Evolutionary conservation across 2,888 invertebrate genomes (phyloP).

Genomic region (Poecilobothrus nobilitatus): DNA sequence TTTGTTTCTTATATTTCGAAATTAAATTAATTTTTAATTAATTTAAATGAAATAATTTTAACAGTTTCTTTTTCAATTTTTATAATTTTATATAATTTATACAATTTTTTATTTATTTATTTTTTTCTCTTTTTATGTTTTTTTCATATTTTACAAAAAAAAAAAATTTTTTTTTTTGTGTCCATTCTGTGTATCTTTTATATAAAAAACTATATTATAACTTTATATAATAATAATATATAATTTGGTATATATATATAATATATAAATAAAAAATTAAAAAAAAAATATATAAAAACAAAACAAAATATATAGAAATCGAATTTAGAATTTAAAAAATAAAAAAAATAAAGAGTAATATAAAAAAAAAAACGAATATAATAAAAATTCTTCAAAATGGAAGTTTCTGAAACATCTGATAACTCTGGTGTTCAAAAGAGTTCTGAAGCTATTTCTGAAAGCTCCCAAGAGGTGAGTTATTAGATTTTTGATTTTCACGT

Average conservation of each 20-base stretch:
- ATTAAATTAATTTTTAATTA: no score
- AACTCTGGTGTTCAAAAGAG: constrained; percentile 23
- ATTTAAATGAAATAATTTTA: no score
- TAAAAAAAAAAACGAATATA: constrained; percentile 17
- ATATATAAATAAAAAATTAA: neutral
- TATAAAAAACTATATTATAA: neutral
- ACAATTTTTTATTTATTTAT: no score
- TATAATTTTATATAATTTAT: no score
- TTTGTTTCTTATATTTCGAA: no score
- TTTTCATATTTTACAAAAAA: no score
- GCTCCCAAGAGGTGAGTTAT: constrained; percentile 24
- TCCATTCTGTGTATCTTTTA: neutral
- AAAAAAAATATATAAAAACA: neutral
- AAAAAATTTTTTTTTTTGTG: no score
- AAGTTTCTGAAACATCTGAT: constrained; percentile 25
- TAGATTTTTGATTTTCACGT: neutral
- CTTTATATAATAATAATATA: no score
- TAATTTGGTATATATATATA: no score
- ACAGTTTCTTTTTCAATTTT: no score
- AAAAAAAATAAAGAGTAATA: neutral
- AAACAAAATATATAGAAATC: constrained; percentile 1
- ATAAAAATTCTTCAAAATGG: constrained; percentile 21
- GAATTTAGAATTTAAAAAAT: neutral
- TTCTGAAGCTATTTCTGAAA: constrained; percentile 24
- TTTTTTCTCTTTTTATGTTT: no score